A percentile compares a stretch with the other conserved stretches of the same genome.
Evolutionary conservation across 2,113 vertebrate species (phyloP).

Genomic region (Thunnus thynnus): DNA sequence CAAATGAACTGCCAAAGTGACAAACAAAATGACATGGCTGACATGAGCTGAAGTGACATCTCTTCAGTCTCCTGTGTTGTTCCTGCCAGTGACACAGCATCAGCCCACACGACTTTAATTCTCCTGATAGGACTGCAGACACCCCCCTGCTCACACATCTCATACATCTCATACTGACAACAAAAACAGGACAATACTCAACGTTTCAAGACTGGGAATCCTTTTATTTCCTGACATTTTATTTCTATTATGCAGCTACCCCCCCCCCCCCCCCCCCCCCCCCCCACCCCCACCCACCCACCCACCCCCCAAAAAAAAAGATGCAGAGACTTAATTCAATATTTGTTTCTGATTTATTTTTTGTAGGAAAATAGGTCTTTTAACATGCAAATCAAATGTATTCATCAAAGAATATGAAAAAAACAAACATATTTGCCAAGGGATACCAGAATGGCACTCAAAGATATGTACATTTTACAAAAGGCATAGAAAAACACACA

Average conservation of each 20-base stretch:
- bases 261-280: no score
- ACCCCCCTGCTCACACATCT: constrained; percentile 15
- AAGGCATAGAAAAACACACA: constrained; percentile 74
- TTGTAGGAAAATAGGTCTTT: constrained; percentile 83
- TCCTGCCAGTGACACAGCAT: constrained; percentile 52
- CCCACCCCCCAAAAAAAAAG: not conserved
- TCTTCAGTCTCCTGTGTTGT: constrained; percentile 30
- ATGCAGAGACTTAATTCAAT: constrained; percentile 21
- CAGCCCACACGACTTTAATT: constrained; percentile 46
- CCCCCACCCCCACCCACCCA: no score
- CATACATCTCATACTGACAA: constrained; percentile 23
- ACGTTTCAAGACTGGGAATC: not conserved
- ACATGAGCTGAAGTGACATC: constrained; percentile 56
- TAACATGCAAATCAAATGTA: constrained; percentile 78
- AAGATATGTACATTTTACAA: constrained; percentile 76
- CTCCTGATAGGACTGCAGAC: constrained; percentile 51
- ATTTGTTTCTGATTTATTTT: constrained; percentile 61
- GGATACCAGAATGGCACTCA: constrained; percentile 70
- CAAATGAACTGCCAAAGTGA: constrained; percentile 43
- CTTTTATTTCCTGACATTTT: not conserved
- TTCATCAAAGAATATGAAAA: constrained; percentile 68
- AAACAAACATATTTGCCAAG: constrained; percentile 45
- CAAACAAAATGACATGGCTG: constrained; percentile 49
- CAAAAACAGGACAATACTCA: constrained; percentile 5
- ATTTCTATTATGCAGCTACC: not conserved